Evolutionary conservation across 2,797 vertebrate genomes (phyloP).

Genomic region (Hydrolagus colliei): DNA sequence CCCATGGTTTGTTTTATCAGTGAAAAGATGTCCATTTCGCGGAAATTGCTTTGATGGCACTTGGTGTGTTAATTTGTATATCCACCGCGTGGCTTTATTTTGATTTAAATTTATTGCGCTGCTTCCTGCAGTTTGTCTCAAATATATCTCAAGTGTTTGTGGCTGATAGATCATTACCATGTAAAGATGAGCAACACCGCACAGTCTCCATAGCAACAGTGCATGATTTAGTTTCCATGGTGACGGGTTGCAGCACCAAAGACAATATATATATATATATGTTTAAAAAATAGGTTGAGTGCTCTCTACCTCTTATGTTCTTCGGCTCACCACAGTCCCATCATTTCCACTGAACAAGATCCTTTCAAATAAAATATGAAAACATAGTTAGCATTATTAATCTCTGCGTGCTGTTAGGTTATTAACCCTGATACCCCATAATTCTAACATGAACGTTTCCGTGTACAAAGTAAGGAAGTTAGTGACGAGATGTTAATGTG

Average conservation of each 20-base stretch:
- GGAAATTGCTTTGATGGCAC: no score
- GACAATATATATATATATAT: conserved; percentile 40
- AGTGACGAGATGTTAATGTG: no score
- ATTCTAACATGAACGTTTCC: not conserved
- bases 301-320: not conserved
- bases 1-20: no score
- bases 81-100: not conserved
- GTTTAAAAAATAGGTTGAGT: not conserved
- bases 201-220: conserved; percentile 60
- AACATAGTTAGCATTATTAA: not conserved
- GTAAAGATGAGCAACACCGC: conserved; percentile 48
- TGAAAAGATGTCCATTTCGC: no score
- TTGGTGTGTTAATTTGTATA: not conserved
- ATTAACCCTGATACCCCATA: not conserved
- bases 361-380: not conserved
- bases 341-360: not conserved
- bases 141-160: conserved; percentile 38
- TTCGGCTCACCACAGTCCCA: not conserved
- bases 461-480: not conserved
- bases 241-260: conserved; percentile 54
- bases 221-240: conserved; percentile 76
- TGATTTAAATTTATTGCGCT: not conserved
- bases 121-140: conserved; percentile 36
- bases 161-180: conserved; percentile 47
- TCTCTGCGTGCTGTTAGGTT: not conserved